Evolutionary conservation across 2,888 invertebrate genomes (phyloP).

Genomic region (Lepetodrilus schrolli): DNA sequence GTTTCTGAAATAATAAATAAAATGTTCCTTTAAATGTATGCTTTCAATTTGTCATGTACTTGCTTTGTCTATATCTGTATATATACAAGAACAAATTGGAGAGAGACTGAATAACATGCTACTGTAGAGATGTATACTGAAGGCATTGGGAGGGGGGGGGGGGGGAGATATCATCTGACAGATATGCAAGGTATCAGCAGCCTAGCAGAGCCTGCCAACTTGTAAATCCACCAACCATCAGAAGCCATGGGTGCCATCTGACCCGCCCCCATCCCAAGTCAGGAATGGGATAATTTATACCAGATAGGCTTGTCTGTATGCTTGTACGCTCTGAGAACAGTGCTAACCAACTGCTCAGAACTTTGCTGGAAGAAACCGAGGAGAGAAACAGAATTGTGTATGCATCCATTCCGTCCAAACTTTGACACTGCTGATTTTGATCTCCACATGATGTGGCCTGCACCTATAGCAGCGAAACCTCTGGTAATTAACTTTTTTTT

Average conservation of each 20-base stretch:
- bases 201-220: slow-evolving; percentile 8
- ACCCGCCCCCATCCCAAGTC: slow-evolving; percentile 27
- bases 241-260: slow-evolving; percentile 24
- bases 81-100: too few relatives aligned
- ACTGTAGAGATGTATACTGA: neutral
- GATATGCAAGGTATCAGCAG: slow-evolving; percentile 1
- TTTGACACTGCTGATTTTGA: slow-evolving; percentile 25
- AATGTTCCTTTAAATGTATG: too few relatives aligned
- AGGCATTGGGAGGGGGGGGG: neutral
- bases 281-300: slow-evolving; percentile 22
- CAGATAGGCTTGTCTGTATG: slow-evolving; percentile 29
- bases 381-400: neutral
- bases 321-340: neutral
- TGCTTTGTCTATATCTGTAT: too few relatives aligned
- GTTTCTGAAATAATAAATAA: too few relatives aligned
- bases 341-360: slow-evolving; percentile 5
- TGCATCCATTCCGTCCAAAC: slow-evolving; percentile 27
- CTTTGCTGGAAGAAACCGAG: neutral
- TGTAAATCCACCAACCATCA: slow-evolving; percentile 38
- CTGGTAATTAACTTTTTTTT: slow-evolving; percentile 37
- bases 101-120: too few relatives aligned
- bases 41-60: too few relatives aligned
- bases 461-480: slow-evolving; percentile 42
- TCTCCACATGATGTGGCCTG: slow-evolving; percentile 43
- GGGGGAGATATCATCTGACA: neutral